Base-by-base conservation (phyloP, 2,113 vertebrate genomes). In the Tiliqua scincoides region DNA sequence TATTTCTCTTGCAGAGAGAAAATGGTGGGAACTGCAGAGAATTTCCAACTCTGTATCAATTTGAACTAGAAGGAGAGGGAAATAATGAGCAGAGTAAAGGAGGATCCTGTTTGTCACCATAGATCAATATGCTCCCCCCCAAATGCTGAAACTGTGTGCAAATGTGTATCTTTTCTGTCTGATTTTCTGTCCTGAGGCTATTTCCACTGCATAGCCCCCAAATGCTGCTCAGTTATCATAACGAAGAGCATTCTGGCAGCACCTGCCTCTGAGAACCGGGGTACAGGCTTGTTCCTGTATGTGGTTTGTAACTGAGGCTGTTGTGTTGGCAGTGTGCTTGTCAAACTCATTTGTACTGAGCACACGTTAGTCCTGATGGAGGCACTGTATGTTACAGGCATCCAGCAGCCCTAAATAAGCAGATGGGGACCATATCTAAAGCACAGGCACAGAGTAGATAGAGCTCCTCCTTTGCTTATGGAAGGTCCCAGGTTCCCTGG, bases 111-210 rank as follows among this genome's bases (percentile, higher is more conserved):
- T 59, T 87, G 43, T 4, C 2, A 18, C 5, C 4, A 6, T 48
- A 63, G 67, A 77, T 85, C 81, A 80, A 1, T 79, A 5, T 11
- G 2, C 35, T 83, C 1, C 67, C n/a, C n/a, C 6, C 54, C 82
- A 89, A 65, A 25, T 65, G 61, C 52, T 80, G 68, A 32, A 0
- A 2, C 17, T 75, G 9, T 86, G 62, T 71, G 14, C 14, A 2
- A 76, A 63, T 89, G 80, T 73, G 35, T 72, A 48, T 83, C 52
- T 87, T 75, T 23, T 85, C 12, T n/a, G 67, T 85, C 35, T 83
- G 57, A 43, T 88, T 86, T 80, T 18, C 61, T 83, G 1, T 88
- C 20, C 6, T 2, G 4, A 87, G 63, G 17, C 54, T 68, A 0
- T 80, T 88, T 59, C 11, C 7, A 0, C 57, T 83, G 48, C n/a